Evolutionary conservation across 2,888 invertebrate species (phyloP), one percentile per base, ranked within the genome.

Genomic region (Panorpa germanica): DNA sequence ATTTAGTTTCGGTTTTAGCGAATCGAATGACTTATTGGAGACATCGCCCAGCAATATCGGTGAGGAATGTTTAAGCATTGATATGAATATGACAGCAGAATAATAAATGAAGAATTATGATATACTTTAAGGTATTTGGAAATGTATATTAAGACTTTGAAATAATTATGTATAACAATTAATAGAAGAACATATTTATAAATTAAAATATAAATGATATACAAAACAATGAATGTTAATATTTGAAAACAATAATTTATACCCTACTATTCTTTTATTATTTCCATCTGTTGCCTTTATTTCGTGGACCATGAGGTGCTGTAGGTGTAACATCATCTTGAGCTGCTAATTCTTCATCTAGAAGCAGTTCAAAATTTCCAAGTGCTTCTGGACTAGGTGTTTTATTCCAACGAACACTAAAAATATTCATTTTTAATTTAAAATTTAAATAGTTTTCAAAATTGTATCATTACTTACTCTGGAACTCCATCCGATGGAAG

Each of bases 401-500:
- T 57, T 86, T 86, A 49, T 81, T 78, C 85, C 85, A 86, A 37
- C 80, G 67, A 5, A 80, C 80, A 46, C 71, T 72, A 38, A 29
- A 43, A 44, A 31, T n/a, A 34, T 12, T 22, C 7, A 32, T 9
- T n/a, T 3, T 7, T 7, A 7, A 20, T 20, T n/a, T n/a, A 20
- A n/a, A 20, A 20, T 20, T 20, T 7, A 20, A 20, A 20, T n/a
- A 20, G 20, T 20, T 20, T 7, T 20, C 20, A 8, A 35, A 16
- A 14, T 18, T 12, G 4, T 8, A 27, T 13, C 24, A 18, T 15
- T 35, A 55, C 62, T 59, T 55, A 72, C 72, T 93, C 88, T 27
- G 91, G 90, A 29, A 80, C 59, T 27, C 88, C 86, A 44, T 77
- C 77, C 2, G 85, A 78, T 2, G 91, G 90, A 15, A 91, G 55